These are phyloP conservation scores for Oscheius sp. DNA, from an alignment of 2,888 invertebrate species.

Conservation along the genomic window DNA sequence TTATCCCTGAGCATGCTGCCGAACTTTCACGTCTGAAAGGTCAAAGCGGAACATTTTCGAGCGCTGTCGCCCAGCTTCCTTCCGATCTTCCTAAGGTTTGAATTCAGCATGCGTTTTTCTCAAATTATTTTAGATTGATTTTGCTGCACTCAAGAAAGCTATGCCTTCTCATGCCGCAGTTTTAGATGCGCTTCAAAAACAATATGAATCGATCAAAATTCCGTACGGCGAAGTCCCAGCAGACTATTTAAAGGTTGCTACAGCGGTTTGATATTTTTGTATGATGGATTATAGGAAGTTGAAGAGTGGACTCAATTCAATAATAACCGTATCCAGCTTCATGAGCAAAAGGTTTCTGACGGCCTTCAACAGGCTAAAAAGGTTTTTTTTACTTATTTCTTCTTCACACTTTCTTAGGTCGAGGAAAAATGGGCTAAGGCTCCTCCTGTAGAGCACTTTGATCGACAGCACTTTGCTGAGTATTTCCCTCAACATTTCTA, in stretches of 20 bases:
- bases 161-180: conserved; percentile 69
- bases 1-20: conserved; percentile 62
- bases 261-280: not conserved
- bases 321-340: conserved; percentile 67
- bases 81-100: conserved; percentile 69
- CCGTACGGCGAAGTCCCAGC: conserved; percentile 71
- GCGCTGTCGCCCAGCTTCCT: conserved; percentile 66
- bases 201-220: conserved; percentile 71
- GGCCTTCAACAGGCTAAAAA: conserved; percentile 71
- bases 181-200: conserved; percentile 71
- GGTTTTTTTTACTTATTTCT: conserved; percentile 32
- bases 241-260: conserved; percentile 55
- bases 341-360: conserved; percentile 68
- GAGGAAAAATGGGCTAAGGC: conserved; percentile 72
- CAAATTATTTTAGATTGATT: conserved; percentile 59
- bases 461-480: conserved; percentile 69
- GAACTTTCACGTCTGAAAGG: conserved; percentile 70
- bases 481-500: conserved; percentile 68
- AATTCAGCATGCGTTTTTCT: not conserved
- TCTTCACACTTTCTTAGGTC: conserved; percentile 42
- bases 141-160: conserved; percentile 71
- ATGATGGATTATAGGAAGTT: conserved; percentile 53
- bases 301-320: conserved; percentile 70
- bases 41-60: conserved; percentile 66
- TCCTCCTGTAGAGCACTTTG: conserved; percentile 72